Evolutionary conservation across 2,888 invertebrate species (phyloP), one percentile per base, ranked within the genome.

Genomic region (Ceraclea dissimilis): DNA sequence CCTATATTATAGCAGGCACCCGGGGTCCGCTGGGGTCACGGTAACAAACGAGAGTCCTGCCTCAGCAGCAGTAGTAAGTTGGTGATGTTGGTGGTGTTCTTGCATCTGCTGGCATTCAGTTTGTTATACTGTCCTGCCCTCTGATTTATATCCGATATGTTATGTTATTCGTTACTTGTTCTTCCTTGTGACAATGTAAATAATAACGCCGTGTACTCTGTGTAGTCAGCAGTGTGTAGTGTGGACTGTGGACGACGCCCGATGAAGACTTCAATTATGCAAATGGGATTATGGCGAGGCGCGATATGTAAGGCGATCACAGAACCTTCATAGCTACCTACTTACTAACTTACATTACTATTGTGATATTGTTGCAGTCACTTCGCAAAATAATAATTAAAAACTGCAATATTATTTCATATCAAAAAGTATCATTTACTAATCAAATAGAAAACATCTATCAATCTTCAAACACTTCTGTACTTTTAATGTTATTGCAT

Each of bases 231-330:
- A 26, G 26, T 26, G 26, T 10, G n/a, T 26, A 26, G 26, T 26
- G 10, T 10, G 26, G 26, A 26, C 10, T 26, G n/a, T n/a, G n/a
- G n/a, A n/a, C n/a, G 31, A 39, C 16, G 4, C 39, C 16, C 33
- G 55, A 59, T 59, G 56, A 59, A 59, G 59, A 50, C 56, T 53
- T 59, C 59, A 59, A 59, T 59, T 59, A 59, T 59, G 59, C 56
- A 52, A 59, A 59, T 58, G 39, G 39, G 39, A 26, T 26, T 26
- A 19, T 19, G 31, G 47, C 39, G 47, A 39, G 52, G 47, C 26
- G 46, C 18, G 48, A 21, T n/a, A 21, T 20, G 21, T n/a, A 48
- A 26, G 26, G 26, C 26, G 26, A 26, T 26, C 26, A 26, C 26
- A 26, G 26, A 26, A 26, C 26, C 26, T 26, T 10, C 26, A 10